Evolutionary conservation across 1,140 invertebrate genomes (phyloP), one percentile per base, ranked within the genome.

Genomic region (Atta colombica): DNA sequence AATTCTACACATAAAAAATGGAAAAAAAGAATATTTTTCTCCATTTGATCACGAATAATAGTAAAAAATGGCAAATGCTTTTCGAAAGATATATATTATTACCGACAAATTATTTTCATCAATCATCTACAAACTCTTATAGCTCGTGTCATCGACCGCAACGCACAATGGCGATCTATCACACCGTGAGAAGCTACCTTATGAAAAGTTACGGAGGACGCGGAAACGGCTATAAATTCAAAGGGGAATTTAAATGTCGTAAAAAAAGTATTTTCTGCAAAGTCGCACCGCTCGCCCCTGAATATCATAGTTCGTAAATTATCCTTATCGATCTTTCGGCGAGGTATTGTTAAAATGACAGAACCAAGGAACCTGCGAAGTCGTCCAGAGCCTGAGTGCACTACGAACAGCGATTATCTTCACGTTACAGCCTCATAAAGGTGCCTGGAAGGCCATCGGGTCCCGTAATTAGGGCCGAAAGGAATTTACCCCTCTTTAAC

Each of bases 321-420:
- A 85, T 78, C 75, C 8, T 68, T 81, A 87, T 74, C 86, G 53
- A 77, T 55, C 65, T 18, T 49, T 49, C 14, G 14, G 7, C 51
- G 58, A 45, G 65, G 55, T 78, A 86, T 86, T 81, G 82, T 87
- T 68, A 21, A n/a, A 25, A 12, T 60, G 75, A 65, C 51, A 58
- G 35, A 81, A 51, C 16, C 45, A 55, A 80, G 72, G 25, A 16
- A 45, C 35, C 21, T 49, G 31, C 16, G 5, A n/a, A 71, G 16
- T 21, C 65, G 69, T 66, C 72, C 68, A 21, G 31, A n/a, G 31
- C 28, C 69, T 71, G 72, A 21, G n/a, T 18, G 51, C 69, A 8
- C 61, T 84, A 39, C 51, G 71, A 86, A 77, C 87, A 89, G 81
- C 78, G 87, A 89, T 89, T 71, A 89, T 86, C 77, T 81, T 81